Conservation (phyloP, 1,140 invertebrate species). For the Ooceraea biroi region DNA sequence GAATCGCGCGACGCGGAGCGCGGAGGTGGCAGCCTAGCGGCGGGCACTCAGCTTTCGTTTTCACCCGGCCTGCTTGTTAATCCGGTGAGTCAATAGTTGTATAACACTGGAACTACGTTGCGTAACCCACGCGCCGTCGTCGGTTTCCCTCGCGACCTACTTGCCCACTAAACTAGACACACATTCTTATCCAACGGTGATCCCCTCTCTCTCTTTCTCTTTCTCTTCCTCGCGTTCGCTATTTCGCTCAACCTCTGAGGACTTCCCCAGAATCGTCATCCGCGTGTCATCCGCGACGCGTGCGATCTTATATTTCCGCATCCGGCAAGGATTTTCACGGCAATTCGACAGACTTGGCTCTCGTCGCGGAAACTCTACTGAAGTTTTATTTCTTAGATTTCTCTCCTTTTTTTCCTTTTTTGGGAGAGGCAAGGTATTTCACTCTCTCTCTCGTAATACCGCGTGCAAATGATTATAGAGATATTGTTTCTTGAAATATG, state of each 20-base stretch:
- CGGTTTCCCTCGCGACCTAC: slow-evolving; percentile 86
- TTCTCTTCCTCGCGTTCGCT: slow-evolving; percentile 53
- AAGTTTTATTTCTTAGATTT: no score
- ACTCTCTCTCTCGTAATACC: no score
- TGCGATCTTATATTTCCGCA: slow-evolving; percentile 10
- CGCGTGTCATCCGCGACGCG: not conserved
- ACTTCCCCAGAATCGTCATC: not conserved
- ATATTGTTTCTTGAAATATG: no score
- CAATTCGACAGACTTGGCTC: not conserved
- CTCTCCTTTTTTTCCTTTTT: no score
- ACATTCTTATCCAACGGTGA: slow-evolving; percentile 86
- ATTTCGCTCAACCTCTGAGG: slow-evolving; percentile 4
- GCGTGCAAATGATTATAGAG: no score
- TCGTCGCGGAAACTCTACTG: no score
- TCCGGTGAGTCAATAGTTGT: slow-evolving; percentile 87
- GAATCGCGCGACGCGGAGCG: not conserved
- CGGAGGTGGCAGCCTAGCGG: slow-evolving; percentile 21
- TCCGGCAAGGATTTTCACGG: not conserved
- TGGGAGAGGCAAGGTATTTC: no score
- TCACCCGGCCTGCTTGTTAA: slow-evolving; percentile 86
- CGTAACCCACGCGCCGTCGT: slow-evolving; percentile 78
- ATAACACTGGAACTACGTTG: slow-evolving; percentile 86
- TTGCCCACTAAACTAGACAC: slow-evolving; percentile 88
- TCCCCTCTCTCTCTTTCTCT: slow-evolving; percentile 66
- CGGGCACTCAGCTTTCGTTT: slow-evolving; percentile 84